Evolutionary conservation across 2,888 invertebrate species (phyloP).

Genomic region (Pseudoips prasinana): DNA sequence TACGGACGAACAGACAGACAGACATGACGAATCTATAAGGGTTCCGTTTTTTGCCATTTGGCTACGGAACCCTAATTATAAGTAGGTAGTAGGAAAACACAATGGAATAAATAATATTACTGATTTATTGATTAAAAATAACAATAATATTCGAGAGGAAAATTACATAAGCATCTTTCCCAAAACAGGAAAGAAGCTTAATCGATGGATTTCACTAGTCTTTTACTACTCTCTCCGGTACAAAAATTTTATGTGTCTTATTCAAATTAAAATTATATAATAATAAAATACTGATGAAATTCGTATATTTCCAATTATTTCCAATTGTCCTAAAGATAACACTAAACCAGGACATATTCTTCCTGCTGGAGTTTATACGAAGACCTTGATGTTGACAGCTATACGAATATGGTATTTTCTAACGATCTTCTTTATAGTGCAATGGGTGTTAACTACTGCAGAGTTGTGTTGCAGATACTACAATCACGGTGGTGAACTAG

Average conservation of each 20-base stretch:
- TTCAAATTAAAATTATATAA: constrained; percentile 16
- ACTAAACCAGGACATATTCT: constrained; percentile 12
- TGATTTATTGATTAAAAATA: constrained; percentile 33
- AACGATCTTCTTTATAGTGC: constrained; percentile 4
- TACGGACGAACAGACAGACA: no score
- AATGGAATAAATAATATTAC: no score
- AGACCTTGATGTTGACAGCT: not conserved
- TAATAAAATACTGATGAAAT: constrained; percentile 52
- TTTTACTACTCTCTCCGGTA: constrained; percentile 65
- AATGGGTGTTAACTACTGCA: constrained; percentile 3
- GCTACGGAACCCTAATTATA: no score
- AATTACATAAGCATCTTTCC: constrained; percentile 29
- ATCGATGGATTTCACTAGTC: constrained; percentile 43
- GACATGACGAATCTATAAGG: no score
- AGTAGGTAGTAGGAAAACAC: no score
- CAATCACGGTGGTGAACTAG: constrained; percentile 13
- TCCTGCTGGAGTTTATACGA: constrained; percentile 7
- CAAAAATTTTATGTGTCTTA: constrained; percentile 15
- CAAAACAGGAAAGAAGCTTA: constrained; percentile 15
- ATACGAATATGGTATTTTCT: constrained; percentile 2
- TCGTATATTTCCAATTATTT: constrained; percentile 18
- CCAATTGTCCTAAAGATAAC: constrained; percentile 14
- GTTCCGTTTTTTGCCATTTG: no score
- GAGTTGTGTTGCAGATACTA: constrained; percentile 16
- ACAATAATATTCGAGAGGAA: constrained; percentile 43